Conservation (phyloP, 2,113 vertebrate species). For the Ptyas mucosa region DNA sequence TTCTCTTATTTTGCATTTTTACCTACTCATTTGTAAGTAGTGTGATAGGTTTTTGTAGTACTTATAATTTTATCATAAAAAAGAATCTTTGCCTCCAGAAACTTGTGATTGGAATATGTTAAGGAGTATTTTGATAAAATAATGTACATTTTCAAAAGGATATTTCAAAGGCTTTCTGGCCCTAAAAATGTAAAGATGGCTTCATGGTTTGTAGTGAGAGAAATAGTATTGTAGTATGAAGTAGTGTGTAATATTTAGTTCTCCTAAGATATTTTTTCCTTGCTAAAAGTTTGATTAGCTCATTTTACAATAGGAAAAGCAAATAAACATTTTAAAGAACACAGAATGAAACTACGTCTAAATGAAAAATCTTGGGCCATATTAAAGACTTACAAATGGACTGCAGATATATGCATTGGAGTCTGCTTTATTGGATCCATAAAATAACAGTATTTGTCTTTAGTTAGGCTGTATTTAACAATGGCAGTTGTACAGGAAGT, state of each 20-base stretch:
- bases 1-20: neutral
- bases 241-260: neutral
- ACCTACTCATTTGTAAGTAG: neutral
- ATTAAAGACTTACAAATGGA: neutral
- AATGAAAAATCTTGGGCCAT: neutral
- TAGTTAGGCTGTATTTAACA: neutral
- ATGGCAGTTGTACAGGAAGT: neutral
- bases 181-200: neutral
- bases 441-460: neutral
- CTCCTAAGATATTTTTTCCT: neutral
- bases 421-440: neutral
- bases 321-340: neutral
- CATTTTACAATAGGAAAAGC: neutral
- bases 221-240: neutral
- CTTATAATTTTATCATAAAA: neutral
- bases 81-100: neutral
- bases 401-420: neutral
- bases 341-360: neutral
- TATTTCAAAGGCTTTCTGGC: neutral
- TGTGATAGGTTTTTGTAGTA: neutral
- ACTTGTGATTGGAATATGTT: neutral
- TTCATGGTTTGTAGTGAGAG: neutral
- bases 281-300: neutral
- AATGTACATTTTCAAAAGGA: neutral
- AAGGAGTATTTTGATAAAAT: neutral